A percentile compares a stretch with the other conserved stretches of the same genome.
These are phyloP conservation scores for Rhagonycha lutea DNA, from an alignment of 2,888 invertebrate species.

Conservation along the genomic window DNA sequence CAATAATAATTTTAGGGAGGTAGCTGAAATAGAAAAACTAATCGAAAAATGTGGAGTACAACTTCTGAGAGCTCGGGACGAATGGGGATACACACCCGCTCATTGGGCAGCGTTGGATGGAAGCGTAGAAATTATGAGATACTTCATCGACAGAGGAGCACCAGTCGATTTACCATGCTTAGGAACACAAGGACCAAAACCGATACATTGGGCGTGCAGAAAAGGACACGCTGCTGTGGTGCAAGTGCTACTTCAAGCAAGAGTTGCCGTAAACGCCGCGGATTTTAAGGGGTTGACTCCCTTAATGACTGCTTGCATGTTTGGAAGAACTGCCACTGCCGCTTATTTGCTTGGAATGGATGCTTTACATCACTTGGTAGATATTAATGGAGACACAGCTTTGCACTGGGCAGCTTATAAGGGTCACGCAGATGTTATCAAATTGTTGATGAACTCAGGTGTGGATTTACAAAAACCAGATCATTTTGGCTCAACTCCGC, in stretches of 20 bases:
- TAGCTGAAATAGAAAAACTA: constrained; percentile 80
- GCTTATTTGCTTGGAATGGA: constrained; percentile 90
- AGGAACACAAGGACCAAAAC: constrained; percentile 86
- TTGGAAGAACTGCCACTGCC: constrained; percentile 87
- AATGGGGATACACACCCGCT: constrained; percentile 91
- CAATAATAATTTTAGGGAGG: constrained; percentile 64
- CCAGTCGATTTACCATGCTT: constrained; percentile 85
- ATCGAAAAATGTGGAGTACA: constrained; percentile 82
- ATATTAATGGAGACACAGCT: constrained; percentile 92
- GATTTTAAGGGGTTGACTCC: constrained; percentile 91
- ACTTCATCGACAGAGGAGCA: constrained; percentile 80
- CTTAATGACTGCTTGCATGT: constrained; percentile 91
- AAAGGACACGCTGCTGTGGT: constrained; percentile 91
- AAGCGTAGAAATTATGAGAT: constrained; percentile 87
- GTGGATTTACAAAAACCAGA: constrained; percentile 88
- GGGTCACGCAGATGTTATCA: constrained; percentile 86
- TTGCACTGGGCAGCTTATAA: constrained; percentile 95
- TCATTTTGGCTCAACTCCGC: constrained; percentile 89
- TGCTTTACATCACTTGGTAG: constrained; percentile 81
- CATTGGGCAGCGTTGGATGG: constrained; percentile 92
- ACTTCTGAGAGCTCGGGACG: constrained; percentile 79
- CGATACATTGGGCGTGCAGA: constrained; percentile 92
- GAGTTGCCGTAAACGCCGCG: constrained; percentile 86
- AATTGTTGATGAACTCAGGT: constrained; percentile 87
- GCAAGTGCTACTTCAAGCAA: constrained; percentile 76